A percentile compares a stretch with the other conserved stretches of the same genome.
Conservation (phyloP, 2,113 vertebrate species). For the Saimiri boliviensis region DNA sequence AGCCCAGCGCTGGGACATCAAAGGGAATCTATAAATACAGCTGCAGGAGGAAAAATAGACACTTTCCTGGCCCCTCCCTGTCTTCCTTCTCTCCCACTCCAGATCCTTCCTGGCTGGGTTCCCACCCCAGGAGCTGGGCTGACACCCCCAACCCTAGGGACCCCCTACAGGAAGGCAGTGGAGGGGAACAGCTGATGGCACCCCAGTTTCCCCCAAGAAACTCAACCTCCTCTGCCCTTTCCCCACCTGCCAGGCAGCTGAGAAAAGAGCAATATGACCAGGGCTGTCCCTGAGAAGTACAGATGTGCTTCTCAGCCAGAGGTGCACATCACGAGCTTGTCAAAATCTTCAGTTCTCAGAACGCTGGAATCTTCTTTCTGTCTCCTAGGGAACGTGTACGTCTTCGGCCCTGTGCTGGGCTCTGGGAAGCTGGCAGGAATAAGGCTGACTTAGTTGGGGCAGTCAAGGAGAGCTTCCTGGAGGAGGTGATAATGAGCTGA, state of each 20-base stretch:
- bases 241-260: background rate
- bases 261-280: rapidly evolving
- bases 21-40: slow-evolving; percentile 81
- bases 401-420: background rate
- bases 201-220: background rate
- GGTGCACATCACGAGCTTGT: too few species aligned
- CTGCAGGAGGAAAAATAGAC: slow-evolving; percentile 50
- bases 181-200: background rate
- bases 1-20: slow-evolving; percentile 69
- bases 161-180: background rate
- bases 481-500: background rate
- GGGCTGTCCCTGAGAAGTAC: background rate
- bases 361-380: background rate
- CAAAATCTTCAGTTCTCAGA: background rate
- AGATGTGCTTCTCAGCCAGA: background rate
- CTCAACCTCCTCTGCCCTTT: background rate
- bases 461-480: background rate
- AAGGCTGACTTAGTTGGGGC: background rate
- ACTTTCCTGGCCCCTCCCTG: background rate
- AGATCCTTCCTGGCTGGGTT: background rate
- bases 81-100: background rate
- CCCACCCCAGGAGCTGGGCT: background rate
- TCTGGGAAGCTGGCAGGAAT: background rate
- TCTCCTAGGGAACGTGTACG: background rate
- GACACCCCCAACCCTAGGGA: background rate